These are phyloP conservation scores for Otocyon megalotis DNA, from an alignment of 2,113 vertebrate species.

Conservation along the genomic window DNA sequence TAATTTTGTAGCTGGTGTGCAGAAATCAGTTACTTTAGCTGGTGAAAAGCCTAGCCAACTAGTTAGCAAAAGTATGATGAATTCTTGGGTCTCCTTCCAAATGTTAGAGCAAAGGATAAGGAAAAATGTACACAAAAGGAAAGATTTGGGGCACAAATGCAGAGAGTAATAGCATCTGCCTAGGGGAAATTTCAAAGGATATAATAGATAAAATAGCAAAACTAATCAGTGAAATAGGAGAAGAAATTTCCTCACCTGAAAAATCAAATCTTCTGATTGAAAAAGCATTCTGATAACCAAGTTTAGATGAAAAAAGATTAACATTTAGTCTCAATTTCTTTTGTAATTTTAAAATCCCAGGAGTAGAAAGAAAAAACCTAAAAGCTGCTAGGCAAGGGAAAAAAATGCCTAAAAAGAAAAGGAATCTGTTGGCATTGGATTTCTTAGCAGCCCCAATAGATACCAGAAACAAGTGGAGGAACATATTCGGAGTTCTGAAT, in stretches of 20 bases:
- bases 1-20: not conserved
- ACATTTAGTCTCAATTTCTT: not conserved
- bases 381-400: not conserved
- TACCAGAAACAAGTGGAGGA: not conserved
- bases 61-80: not conserved
- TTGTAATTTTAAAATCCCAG: slow-evolving; percentile 41
- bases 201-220: not conserved
- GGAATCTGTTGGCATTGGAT: not conserved
- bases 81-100: slow-evolving; percentile 37
- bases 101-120: not conserved
- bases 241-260: not conserved
- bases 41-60: not conserved
- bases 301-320: not conserved
- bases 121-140: slow-evolving; percentile 8
- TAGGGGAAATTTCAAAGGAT: slow-evolving; percentile 16
- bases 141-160: not conserved
- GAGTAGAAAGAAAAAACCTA: not conserved
- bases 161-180: not conserved
- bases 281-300: not conserved
- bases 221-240: slow-evolving; percentile 29
- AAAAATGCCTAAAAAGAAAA: slow-evolving; percentile 1
- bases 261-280: not conserved
- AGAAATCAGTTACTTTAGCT: not conserved
- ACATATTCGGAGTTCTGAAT: not conserved
- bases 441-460: not conserved